phyloP scores from a whole-genome alignment of 2,888 invertebrate genomes.

The Ophion costatus region DNA sequence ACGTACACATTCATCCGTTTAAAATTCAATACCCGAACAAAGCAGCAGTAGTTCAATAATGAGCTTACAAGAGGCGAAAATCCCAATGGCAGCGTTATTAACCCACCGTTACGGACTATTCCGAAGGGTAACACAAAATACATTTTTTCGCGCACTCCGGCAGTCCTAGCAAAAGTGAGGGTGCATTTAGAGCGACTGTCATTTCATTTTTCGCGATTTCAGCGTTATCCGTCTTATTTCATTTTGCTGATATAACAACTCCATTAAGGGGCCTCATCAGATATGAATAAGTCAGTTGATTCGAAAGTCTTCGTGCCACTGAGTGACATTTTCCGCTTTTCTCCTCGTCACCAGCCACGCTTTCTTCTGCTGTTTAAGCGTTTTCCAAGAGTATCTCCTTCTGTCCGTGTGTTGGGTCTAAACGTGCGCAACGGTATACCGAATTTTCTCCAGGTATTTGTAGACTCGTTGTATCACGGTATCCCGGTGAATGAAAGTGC shows the following conservation, averaged over 20 bases:
- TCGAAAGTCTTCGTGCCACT: slow-evolving; percentile 18
- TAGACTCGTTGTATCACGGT: slow-evolving; percentile 25
- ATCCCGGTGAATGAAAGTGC: slow-evolving; percentile 18
- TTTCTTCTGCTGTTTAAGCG: slow-evolving; percentile 32
- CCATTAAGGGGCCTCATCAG: slow-evolving; percentile 65
- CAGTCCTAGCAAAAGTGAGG: neutral
- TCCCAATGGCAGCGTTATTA: neutral
- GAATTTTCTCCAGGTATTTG: slow-evolving; percentile 19
- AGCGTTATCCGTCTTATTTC: slow-evolving; percentile 61
- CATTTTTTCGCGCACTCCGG: neutral
- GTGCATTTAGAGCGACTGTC: neutral
- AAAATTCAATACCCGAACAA: slow-evolving; percentile 34
- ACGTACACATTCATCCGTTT: slow-evolving; percentile 14
- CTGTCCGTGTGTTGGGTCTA: slow-evolving; percentile 8
- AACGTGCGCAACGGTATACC: neutral
- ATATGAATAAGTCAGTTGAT: slow-evolving; percentile 64
- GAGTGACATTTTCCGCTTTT: slow-evolving; percentile 32
- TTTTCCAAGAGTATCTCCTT: slow-evolving; percentile 16
- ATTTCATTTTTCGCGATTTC: slow-evolving; percentile 64
- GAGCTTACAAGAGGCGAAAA: slow-evolving; percentile 17
- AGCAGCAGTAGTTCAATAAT: slow-evolving; percentile 14
- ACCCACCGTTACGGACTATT: neutral
- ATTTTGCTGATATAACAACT: slow-evolving; percentile 61
- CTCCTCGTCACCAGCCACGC: slow-evolving; percentile 6
- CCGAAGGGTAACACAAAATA: neutral